These are phyloP conservation scores for Petrolisthes cinctipes DNA, from an alignment of 2,888 invertebrate species.

Conservation along the genomic window DNA sequence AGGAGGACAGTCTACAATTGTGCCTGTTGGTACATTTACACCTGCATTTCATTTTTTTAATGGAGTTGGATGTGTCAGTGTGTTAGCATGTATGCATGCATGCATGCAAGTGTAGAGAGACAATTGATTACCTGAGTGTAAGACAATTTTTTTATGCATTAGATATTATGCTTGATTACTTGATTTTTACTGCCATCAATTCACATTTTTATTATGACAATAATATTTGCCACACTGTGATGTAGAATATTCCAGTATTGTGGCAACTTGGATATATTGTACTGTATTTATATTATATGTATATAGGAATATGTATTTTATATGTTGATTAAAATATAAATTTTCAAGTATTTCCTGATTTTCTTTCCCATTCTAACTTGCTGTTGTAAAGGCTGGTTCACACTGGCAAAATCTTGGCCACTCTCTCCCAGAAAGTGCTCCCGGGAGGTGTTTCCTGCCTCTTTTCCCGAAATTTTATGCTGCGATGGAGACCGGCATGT, in stretches of 20 bases:
- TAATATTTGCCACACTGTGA: not conserved
- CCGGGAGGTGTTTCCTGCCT: too few relatives aligned
- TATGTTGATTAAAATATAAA: slow-evolving; percentile 1
- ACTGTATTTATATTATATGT: slow-evolving; percentile 16
- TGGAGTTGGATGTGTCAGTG: not conserved
- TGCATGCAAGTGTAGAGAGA: too few relatives aligned
- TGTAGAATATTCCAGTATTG: not conserved
- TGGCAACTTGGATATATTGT: not conserved
- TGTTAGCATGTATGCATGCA: not conserved
- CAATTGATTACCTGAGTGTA: not conserved
- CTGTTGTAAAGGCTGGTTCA: too few relatives aligned
- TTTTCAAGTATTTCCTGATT: too few relatives aligned
- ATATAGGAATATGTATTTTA: slow-evolving; percentile 9
- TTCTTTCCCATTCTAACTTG: too few relatives aligned
- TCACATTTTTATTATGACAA: slow-evolving; percentile 5
- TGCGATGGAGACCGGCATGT: too few relatives aligned
- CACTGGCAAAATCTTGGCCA: too few relatives aligned
- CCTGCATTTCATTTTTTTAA: not conserved
- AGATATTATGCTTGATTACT: not conserved
- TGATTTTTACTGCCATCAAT: not conserved
- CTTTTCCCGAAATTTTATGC: too few relatives aligned
- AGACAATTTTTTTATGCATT: not conserved
- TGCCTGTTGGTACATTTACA: not conserved
- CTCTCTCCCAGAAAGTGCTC: too few relatives aligned
- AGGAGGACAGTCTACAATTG: not conserved